Evolutionary conservation across 2,113 vertebrate species (phyloP).

Genomic region (Albula goreensis): DNA sequence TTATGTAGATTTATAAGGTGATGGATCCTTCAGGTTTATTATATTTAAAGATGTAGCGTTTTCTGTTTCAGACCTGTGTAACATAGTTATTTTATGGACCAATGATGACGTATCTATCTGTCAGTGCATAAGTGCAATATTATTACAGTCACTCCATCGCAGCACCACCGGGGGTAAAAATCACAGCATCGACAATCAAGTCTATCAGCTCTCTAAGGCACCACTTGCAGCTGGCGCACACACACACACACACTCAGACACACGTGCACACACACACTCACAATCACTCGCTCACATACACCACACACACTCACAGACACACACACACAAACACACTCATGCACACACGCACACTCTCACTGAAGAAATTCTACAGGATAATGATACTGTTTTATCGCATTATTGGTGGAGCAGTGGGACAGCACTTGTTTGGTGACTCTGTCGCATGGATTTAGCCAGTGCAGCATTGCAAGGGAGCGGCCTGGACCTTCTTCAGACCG

Average conservation of each 20-base stretch:
- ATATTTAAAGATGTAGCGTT: conserved; percentile 83
- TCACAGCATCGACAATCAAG: conserved; percentile 73
- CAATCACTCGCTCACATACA: neutral
- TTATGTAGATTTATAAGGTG: conserved; percentile 77
- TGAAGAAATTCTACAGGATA: neutral
- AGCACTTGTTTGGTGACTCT: too few species aligned
- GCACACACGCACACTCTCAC: neutral
- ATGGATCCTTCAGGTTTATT: conserved; percentile 80
- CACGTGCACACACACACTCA: too few species aligned
- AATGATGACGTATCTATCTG: conserved; percentile 64
- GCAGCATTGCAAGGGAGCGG: too few species aligned
- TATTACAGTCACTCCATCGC: conserved; percentile 60
- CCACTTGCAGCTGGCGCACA: neutral
- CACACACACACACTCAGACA: neutral
- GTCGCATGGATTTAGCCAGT: too few species aligned
- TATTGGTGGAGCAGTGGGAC: too few species aligned
- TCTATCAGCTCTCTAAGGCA: conserved; percentile 20
- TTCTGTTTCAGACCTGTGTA: conserved; percentile 70
- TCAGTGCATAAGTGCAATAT: conserved; percentile 77
- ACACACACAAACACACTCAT: neutral
- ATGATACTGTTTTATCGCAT: too few species aligned
- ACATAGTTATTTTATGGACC: conserved; percentile 78
- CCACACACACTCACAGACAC: neutral
- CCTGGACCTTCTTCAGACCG: too few species aligned
- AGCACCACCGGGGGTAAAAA: conserved; percentile 43